Percentiles rank a stretch among this genome's conserved stretches.
These are phyloP conservation scores for Phyto melanocephala DNA, from an alignment of 2,888 invertebrate species.

Conservation along the genomic window DNA sequence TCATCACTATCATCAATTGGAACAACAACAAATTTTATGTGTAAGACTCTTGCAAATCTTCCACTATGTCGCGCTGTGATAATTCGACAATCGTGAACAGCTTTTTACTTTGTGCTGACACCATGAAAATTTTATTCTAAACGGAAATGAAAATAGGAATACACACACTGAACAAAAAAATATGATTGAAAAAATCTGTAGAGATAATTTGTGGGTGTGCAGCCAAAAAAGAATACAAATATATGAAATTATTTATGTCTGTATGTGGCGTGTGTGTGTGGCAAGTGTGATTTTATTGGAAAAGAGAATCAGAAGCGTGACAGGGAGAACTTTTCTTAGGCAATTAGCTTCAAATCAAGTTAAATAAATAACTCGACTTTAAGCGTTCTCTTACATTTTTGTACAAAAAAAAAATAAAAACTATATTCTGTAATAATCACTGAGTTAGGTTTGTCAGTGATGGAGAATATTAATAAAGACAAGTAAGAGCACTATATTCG, in stretches of 20 bases:
- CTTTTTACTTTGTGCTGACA: constrained; percentile 67
- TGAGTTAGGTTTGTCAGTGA: no score
- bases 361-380: no score
- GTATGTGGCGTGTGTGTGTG: constrained; percentile 3
- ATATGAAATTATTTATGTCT: not conserved
- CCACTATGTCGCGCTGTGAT: constrained; percentile 66
- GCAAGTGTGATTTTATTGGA: not conserved
- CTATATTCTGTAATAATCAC: no score
- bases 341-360: no score
- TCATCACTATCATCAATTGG: constrained; percentile 6
- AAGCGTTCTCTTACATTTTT: no score
- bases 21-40: constrained; percentile 1
- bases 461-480: no score
- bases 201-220: constrained; percentile 57
- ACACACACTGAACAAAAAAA: not conserved
- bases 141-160: constrained; percentile 42
- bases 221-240: constrained; percentile 21
- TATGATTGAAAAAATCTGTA: not conserved
- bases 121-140: constrained; percentile 41
- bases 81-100: constrained; percentile 70
- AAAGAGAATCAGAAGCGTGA: constrained; percentile 1
- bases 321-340: not conserved
- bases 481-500: no score
- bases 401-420: no score
- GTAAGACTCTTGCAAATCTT: constrained; percentile 43